Percentiles rank a stretch among this genome's conserved stretches.
Evolutionary conservation across 2,888 invertebrate species (phyloP).

Genomic region (Pelosia muscerda): DNA sequence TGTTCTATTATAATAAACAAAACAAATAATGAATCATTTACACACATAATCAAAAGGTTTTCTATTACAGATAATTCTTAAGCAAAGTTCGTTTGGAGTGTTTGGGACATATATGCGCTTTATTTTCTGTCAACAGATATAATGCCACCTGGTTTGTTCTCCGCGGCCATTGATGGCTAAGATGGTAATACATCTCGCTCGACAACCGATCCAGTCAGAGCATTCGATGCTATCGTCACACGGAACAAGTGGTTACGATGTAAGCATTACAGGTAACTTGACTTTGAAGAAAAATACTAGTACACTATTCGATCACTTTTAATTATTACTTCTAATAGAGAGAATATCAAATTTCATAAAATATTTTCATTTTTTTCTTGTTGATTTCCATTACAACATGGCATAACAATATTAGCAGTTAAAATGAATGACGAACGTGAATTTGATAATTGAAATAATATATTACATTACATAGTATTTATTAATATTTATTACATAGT

Average conservation of each 20-base stretch:
- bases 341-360: background rate
- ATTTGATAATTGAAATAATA: background rate
- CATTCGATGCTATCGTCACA: slow-evolving; percentile 58
- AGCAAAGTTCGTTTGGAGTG: slow-evolving; percentile 17
- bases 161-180: slow-evolving; percentile 38
- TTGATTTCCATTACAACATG: too few relatives aligned
- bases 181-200: slow-evolving; percentile 50
- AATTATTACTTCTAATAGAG: background rate
- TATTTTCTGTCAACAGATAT: slow-evolving; percentile 42
- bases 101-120: slow-evolving; percentile 17
- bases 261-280: slow-evolving; percentile 16
- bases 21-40: background rate
- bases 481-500: too few relatives aligned
- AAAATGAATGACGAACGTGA: background rate
- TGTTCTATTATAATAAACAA: background rate
- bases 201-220: slow-evolving; percentile 49
- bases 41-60: background rate
- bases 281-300: background rate
- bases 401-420: background rate
- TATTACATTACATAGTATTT: background rate
- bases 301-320: background rate
- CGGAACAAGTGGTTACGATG: slow-evolving; percentile 35
- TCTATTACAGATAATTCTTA: background rate
- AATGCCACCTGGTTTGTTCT: slow-evolving; percentile 40
- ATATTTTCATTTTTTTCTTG: background rate